A percentile compares a stretch with the other conserved stretches of the same genome.
These are phyloP conservation scores for Eutrigla gurnardus DNA, from an alignment of 2,797 vertebrate genomes.

Conservation along the genomic window DNA sequence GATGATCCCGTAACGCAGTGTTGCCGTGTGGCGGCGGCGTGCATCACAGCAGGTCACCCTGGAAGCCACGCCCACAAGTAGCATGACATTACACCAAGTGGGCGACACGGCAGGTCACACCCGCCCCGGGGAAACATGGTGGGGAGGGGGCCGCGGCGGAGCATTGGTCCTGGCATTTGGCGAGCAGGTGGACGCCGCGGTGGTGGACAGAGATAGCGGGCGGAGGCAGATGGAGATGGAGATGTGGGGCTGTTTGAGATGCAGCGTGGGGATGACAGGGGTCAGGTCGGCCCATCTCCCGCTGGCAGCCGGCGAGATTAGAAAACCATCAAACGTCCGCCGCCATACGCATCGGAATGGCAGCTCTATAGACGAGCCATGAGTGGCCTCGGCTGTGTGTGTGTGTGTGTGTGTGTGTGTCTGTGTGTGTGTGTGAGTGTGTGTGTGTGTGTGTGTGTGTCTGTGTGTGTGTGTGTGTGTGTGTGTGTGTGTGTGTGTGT, in stretches of 20 bases:
- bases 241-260: conserved; percentile 80
- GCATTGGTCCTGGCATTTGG: conserved; percentile 80
- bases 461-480: conserved; percentile 36
- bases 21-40: conserved; percentile 28
- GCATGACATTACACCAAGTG: conserved; percentile 66
- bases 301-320: conserved; percentile 80
- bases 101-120: conserved; percentile 62
- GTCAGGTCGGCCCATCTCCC: conserved; percentile 77
- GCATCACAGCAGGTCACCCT: conserved; percentile 56
- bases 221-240: conserved; percentile 75
- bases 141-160: conserved; percentile 42
- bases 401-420: conserved; percentile 45
- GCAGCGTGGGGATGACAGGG: conserved; percentile 77
- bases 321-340: conserved; percentile 82
- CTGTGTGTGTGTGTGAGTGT: conserved; percentile 61
- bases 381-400: conserved; percentile 65
- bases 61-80: conserved; percentile 64
- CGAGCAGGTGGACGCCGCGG: conserved; percentile 74
- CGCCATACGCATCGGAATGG: conserved; percentile 78
- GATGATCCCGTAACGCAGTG: conserved; percentile 7
- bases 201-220: conserved; percentile 64
- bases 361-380: conserved; percentile 76
- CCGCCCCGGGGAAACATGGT: conserved; percentile 47
- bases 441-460: conserved; percentile 32
- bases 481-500: conserved; percentile 50